phyloP scores from a whole-genome alignment of 1,140 invertebrate genomes.

The Listronotus oregonensis region DNA sequence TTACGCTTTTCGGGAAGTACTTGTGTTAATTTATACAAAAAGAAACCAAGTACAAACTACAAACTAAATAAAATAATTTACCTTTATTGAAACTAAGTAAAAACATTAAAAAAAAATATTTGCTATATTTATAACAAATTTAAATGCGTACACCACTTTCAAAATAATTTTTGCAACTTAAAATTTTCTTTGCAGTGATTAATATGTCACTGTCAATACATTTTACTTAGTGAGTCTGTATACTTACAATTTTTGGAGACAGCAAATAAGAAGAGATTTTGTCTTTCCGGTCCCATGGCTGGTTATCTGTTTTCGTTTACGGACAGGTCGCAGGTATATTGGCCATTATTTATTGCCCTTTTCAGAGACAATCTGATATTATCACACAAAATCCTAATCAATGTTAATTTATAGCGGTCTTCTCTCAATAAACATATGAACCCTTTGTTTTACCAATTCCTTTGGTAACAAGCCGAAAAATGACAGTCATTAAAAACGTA shows the following conservation, averaged over 20 bases:
- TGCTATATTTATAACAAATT: too few relatives aligned
- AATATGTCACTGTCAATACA: too few relatives aligned
- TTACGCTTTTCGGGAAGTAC: too few relatives aligned
- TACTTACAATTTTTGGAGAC: constrained; percentile 21
- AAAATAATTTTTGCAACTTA: too few relatives aligned
- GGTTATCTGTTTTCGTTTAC: constrained; percentile 35
- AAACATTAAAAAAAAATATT: too few relatives aligned
- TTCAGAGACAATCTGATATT: constrained; percentile 53
- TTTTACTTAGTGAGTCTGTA: neutral
- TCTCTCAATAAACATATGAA: constrained; percentile 55
- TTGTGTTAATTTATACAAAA: too few relatives aligned
- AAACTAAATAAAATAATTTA: too few relatives aligned
- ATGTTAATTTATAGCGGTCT: constrained; percentile 54
- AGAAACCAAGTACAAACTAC: too few relatives aligned
- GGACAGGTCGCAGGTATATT: constrained; percentile 44
- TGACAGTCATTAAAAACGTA: constrained; percentile 43
- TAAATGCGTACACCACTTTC: too few relatives aligned
- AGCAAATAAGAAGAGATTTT: constrained; percentile 33
- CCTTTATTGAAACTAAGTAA: too few relatives aligned
- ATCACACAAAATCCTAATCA: constrained; percentile 56
- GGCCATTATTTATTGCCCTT: constrained; percentile 52
- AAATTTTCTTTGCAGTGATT: too few relatives aligned
- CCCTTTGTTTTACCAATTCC: constrained; percentile 52
- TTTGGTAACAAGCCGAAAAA: constrained; percentile 43
- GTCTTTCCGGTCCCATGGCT: constrained; percentile 27